These are phyloP conservation scores for Phylloscopus trochilus DNA, from an alignment of 2,113 vertebrate genomes.

Conservation along the genomic window DNA sequence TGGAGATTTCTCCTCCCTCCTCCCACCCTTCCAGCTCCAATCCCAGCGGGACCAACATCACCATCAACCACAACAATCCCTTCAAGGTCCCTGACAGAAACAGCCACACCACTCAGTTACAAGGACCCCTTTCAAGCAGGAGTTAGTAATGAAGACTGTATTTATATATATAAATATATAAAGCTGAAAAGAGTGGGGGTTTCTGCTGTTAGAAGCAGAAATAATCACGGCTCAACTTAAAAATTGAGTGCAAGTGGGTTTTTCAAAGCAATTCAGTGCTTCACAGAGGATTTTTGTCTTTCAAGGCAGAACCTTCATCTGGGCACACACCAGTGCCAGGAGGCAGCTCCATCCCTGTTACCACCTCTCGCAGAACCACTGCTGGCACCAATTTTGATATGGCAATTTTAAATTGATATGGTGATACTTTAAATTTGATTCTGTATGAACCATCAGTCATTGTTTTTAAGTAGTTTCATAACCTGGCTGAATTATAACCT, in stretches of 20 bases:
- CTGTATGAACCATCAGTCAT: not conserved
- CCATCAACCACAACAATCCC: accelerated
- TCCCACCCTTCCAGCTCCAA: not conserved
- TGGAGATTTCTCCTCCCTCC: not conserved
- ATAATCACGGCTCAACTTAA: not conserved
- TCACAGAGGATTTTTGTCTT: not conserved
- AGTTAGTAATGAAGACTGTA: not conserved
- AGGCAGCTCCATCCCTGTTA: not conserved
- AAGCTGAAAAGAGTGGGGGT: not conserved
- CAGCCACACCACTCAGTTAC: not conserved
- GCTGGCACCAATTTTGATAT: not conserved
- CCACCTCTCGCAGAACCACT: not conserved
- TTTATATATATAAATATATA: too few relatives aligned
- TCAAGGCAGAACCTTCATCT: not conserved
- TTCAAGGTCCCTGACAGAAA: not conserved
- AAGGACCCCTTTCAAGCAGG: accelerated
- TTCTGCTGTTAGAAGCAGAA: not conserved
- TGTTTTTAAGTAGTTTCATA: not conserved
- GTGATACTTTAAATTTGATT: not conserved
- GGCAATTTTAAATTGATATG: not conserved
- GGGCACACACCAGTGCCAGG: not conserved
- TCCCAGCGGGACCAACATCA: not conserved
- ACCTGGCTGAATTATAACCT: not conserved
- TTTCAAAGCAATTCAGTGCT: not conserved
- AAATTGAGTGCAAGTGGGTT: not conserved